Evolutionary conservation across 1,140 invertebrate genomes (phyloP), one percentile per base, ranked within the genome.

Genomic region (Andricus grossulariae): DNA sequence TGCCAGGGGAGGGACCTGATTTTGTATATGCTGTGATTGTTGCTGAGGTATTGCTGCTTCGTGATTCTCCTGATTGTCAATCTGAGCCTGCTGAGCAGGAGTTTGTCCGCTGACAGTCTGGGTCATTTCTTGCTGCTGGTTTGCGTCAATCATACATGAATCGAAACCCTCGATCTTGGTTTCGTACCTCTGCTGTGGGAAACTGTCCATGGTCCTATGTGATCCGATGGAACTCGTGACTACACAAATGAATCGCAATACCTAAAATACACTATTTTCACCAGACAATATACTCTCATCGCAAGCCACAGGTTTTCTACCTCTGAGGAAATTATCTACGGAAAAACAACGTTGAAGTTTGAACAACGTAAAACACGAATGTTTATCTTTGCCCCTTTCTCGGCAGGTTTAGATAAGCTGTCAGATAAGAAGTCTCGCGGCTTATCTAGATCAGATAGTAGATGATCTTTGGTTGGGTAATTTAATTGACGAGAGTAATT

Each of bases 111-210:
- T 84, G 0, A 87, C 83, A 7, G 83, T 77, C 21, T 88, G 87
- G 13, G 82, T 79, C 66, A 88, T 84, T 51, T 90, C 86, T 74
- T 83, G 79, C 50, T 86, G 85, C 49, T 88, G 85, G 77, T 78
- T 79, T 12, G 82, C 72, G 18, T 90, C 87, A 12, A 90, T 89
- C 45, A 88, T 87, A 70, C 90, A 91, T 0, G 87, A 82, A n/a
- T 92, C 90, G 71, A 90, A 92, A 52, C 78, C 84, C 74, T 91
- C 90, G 45, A 91, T 89, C 75, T 91, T 92, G 39, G 82, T 84
- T 50, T 89, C 88, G 71, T 87, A 92, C 19, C 85, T 86, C 18
- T 88, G 87, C 7, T 82, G 76, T 21, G 87, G 72, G 81, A 87
- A 91, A 80, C 77, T 88, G 78, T 91, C 90, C 90, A 91, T 91